Conservation (phyloP, 2,797 vertebrate species). For the Anas bernieri region DNA sequence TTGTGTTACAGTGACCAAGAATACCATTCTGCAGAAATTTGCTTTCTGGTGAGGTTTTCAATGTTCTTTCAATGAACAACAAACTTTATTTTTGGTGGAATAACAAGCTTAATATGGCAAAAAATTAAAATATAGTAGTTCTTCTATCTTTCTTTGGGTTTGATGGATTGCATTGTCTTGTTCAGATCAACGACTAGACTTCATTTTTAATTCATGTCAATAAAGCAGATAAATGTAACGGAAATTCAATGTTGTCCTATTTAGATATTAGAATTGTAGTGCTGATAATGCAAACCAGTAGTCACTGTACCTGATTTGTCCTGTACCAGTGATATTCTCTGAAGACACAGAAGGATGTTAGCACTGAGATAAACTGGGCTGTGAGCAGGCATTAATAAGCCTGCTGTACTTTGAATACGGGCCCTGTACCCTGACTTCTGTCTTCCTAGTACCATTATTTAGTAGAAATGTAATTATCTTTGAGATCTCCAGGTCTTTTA, state of each 20-base stretch:
- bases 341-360: not conserved
- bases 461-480: constrained; percentile 7
- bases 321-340: not conserved
- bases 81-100: not conserved
- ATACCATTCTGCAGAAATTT: constrained; percentile 18
- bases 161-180: constrained; percentile 33
- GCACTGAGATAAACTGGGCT: not conserved
- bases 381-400: not conserved
- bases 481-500: not conserved
- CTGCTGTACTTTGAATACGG: not conserved
- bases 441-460: not conserved
- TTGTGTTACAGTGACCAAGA: not conserved
- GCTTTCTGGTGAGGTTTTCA: constrained; percentile 34
- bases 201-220: constrained; percentile 40
- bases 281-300: not conserved
- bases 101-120: constrained; percentile 35
- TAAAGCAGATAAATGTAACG: constrained; percentile 26
- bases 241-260: not conserved
- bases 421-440: not conserved
- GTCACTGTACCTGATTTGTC: not conserved
- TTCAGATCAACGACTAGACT: constrained; percentile 1
- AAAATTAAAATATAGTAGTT: constrained; percentile 3
- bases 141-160: not conserved
- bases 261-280: not conserved
- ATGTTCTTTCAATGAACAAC: constrained; percentile 27